These are phyloP conservation scores for Carettochelys insculpta DNA, from an alignment of 2,113 vertebrate species.

Conservation along the genomic window DNA sequence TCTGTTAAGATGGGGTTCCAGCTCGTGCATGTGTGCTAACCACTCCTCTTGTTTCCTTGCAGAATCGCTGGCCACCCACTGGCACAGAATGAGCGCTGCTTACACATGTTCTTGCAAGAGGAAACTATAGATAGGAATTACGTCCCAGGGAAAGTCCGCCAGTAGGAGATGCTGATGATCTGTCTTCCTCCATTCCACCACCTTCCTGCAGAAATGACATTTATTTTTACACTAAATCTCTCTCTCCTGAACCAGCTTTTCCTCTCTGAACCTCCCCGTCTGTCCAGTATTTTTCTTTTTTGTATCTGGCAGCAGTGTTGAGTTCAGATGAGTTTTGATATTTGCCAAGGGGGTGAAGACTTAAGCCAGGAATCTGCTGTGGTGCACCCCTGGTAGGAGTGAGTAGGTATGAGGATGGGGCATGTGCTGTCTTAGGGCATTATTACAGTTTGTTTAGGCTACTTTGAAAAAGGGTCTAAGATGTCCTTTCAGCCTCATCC, in stretches of 20 bases:
- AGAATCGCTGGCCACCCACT: conserved; percentile 98
- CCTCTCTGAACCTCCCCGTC: conserved; percentile 75
- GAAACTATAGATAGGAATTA: conserved; percentile 98
- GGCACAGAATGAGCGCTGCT: conserved; percentile 99
- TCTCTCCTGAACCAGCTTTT: conserved; percentile 81
- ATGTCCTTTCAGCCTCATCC: background rate
- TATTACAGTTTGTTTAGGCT: conserved; percentile 43
- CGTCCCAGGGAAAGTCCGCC: conserved; percentile 98
- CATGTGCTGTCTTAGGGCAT: conserved; percentile 27
- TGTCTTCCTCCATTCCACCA: conserved; percentile 77
- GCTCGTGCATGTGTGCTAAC: conserved; percentile 15
- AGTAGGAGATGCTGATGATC: conserved; percentile 81
- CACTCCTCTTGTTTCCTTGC: conserved; percentile 67
- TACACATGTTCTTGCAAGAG: conserved; percentile 99
- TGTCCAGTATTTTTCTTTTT: conserved; percentile 73
- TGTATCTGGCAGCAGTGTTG: conserved; percentile 74
- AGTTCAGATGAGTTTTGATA: conserved; percentile 68
- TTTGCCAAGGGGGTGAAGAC: conserved; percentile 68
- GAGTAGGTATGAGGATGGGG: conserved; percentile 23
- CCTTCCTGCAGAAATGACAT: conserved; percentile 84
- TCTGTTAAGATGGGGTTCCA: background rate
- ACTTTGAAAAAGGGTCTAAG: conserved; percentile 41
- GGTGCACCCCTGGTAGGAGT: background rate
- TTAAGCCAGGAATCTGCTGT: conserved; percentile 47
- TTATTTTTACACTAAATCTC: conserved; percentile 89